A percentile compares a stretch with the other conserved stretches of the same genome.
Evolutionary conservation across 2,797 vertebrate genomes (phyloP).

Genomic region (Pseudocheirus occidentalis): DNA sequence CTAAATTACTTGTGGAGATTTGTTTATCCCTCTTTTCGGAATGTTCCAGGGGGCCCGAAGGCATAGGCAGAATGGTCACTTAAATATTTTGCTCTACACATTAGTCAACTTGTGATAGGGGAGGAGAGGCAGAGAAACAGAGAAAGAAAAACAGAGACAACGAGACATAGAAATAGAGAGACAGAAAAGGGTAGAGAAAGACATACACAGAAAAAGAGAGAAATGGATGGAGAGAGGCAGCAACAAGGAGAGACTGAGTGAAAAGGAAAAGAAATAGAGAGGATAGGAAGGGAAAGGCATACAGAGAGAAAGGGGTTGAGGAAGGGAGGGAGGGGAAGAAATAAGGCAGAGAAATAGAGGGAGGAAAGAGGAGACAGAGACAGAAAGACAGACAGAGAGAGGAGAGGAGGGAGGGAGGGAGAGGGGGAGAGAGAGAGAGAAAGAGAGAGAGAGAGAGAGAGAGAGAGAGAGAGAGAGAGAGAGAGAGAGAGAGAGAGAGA

Average conservation of each 20-base stretch:
- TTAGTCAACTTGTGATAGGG: slow-evolving; percentile 62
- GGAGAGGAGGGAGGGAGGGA: background rate
- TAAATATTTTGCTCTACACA: slow-evolving; percentile 69
- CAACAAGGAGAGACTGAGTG: background rate
- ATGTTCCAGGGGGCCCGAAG: slow-evolving; percentile 66
- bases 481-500: slow-evolving; percentile 14
- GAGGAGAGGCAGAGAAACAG: background rate
- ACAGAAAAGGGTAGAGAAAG: background rate
- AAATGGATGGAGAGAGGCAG: background rate
- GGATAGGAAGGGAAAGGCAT: background rate
- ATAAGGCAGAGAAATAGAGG: background rate
- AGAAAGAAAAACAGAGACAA: background rate
- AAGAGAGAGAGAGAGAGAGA: background rate
- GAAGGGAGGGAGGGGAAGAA: background rate
- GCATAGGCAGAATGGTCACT: background rate
- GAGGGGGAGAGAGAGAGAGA: accelerated
- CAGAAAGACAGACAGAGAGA: too few species aligned
- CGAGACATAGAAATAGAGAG: background rate
- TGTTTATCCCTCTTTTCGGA: slow-evolving; percentile 42
- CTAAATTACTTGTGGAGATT: slow-evolving; percentile 67
- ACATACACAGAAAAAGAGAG: background rate
- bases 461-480: background rate
- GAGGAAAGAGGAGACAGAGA: background rate
- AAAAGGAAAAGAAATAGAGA: background rate
- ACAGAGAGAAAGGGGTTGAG: background rate